Evolutionary conservation across 2,113 vertebrate species (phyloP), one percentile per base, ranked within the genome.

Genomic region (Lamprologus sp.): DNA sequence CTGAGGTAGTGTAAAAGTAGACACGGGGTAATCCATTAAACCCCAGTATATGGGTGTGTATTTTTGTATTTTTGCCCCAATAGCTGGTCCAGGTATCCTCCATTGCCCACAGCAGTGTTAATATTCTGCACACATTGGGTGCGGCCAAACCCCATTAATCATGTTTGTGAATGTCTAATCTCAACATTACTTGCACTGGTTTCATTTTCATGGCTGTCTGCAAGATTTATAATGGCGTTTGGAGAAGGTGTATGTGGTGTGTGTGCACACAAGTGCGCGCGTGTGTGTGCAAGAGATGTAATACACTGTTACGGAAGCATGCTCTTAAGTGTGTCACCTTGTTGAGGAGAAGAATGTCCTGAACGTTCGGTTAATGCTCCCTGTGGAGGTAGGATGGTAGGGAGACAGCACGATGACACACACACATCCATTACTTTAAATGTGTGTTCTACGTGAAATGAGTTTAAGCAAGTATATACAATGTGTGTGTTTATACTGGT

Each of bases 111-210:
- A 79, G 87, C 85, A 60, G 82, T 88, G 92, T 96, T 96, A 94
- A 94, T 94, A 96, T 95, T 96, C 95, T 92, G 85, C 88, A 93
- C 93, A 94, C 88, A 95, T 75, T 86, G 85, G 85, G 90, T 89
- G 75, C 79, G 73, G 89, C 92, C 89, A 90, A 92, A 95, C 85
- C 89, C 91, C 95, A 95, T 96, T 95, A 95, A 95, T 96, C 95
- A 95, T 94, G 94, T 95, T 96, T 94, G 95, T 94, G 94, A 95
- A 95, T 95, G 94, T 96, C 93, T 96, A 95, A 95, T 95, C 93
- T 94, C 94, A 94, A 94, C 85, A 92, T 96, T 95, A 95, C 94
- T 96, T 95, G 94, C 73, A 63, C 91, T 92, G 92, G 90, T 95
- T 95, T 95, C 95, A 95, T 95, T 96, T 96, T 95, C 95, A 95